Conservation (phyloP, 2,888 invertebrate genomes). For the Clusia tigrina region DNA sequence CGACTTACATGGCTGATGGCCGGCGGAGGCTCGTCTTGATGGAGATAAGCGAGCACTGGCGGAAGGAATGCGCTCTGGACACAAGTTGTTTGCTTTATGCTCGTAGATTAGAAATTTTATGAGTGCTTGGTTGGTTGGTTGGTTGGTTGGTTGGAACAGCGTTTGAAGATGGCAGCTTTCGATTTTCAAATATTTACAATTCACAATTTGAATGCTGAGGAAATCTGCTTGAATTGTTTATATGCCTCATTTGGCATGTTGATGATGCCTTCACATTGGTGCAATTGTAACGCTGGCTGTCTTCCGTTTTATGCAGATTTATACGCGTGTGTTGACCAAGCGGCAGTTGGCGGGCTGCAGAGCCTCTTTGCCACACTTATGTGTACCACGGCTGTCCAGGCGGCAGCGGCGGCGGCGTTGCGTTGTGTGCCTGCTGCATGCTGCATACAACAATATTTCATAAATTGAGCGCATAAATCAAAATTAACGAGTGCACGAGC, state of each 20-base stretch:
- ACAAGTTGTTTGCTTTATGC: not conserved
- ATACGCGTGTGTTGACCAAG: no score
- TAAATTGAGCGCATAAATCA: conserved; percentile 8
- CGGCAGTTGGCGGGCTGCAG: not conserved
- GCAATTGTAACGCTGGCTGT: not conserved
- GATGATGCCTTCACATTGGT: not conserved
- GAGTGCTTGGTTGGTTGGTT: not conserved
- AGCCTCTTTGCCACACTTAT: not conserved
- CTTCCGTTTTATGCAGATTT: not conserved
- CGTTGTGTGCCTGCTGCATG: no score
- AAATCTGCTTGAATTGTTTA: no score
- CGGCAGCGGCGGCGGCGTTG: conserved; percentile 33
- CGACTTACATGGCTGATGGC: not conserved
- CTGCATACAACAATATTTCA: conserved; percentile 26
- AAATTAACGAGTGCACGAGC: conserved; percentile 14
- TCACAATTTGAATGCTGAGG: no score
- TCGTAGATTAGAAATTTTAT: not conserved
- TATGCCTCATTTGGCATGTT: no score
- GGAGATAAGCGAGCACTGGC: not conserved
- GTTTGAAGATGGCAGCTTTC: not conserved
- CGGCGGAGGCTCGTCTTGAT: no score
- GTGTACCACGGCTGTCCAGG: conserved; percentile 8
- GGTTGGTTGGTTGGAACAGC: no score
- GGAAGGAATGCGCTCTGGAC: no score
- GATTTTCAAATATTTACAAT: no score